Evolutionary conservation across 1,140 invertebrate species (phyloP), one percentile per base, ranked within the genome.

Genomic region (Trichomalopsis sarcophagae): DNA sequence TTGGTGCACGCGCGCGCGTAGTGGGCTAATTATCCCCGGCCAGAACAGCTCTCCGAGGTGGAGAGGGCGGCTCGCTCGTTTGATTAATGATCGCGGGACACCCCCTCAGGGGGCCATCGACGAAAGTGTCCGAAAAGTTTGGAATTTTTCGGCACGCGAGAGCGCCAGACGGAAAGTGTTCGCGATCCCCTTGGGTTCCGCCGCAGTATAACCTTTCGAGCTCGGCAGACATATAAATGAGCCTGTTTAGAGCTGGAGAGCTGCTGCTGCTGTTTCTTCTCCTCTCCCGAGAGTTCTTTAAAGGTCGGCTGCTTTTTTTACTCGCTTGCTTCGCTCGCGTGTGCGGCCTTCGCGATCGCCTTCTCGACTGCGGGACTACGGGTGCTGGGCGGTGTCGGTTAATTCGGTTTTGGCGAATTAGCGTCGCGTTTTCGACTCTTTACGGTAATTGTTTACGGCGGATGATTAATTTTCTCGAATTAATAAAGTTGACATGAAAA

Each of bases 221-320:
- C 79, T 47, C 50, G 7, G 69, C 55, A 33, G 47, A 81, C 82
- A 68, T 86, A 82, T 76, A 82, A 87, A 87, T 87, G 85, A 86
- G 87, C 84, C 84, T 71, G 77, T 84, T 86, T 84, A 85, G 77
- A 84, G 77, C 1, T 27, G 27, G 50, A 6, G 14, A 47, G 21
- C 33, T 44, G 21, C 10, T 33, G n/a, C 50, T 55, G 2, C 50
- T 13, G 0, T 7, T 30, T n/a, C 68, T 55, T 13, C 50, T 55
- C 10, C 9, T 44, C 9, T 44, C 62, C 47, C 17, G 33, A 17
- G 27, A 33, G 27, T 68, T 68, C 78, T 80, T 69, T 44, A 62
- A 79, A 44, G 13, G 13, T 55, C 50, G 50, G 13, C 9, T 17
- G 5, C 13, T 55, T 55, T 55, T 55, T 44, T 55, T 55, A 11